These are phyloP conservation scores for Homarus gammarus DNA, from an alignment of 2,888 invertebrate species.

Conservation along the genomic window DNA sequence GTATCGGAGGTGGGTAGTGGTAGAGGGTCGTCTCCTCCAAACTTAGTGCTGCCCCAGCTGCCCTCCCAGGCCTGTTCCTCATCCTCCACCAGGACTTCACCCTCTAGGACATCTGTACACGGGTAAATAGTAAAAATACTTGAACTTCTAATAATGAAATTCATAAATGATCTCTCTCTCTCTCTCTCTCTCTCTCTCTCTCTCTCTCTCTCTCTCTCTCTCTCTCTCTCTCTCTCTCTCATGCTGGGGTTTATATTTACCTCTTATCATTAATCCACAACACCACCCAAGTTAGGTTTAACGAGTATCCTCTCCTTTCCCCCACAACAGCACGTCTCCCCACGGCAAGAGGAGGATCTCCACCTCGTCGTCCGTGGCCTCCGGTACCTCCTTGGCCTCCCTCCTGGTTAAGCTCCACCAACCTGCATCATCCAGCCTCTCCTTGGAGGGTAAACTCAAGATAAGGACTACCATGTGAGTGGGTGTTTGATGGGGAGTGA, in stretches of 20 bases:
- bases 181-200: neutral
- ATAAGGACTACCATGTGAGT: constrained; percentile 60
- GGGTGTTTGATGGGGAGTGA: neutral
- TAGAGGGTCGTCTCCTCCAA: neutral
- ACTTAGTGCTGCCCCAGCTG: neutral
- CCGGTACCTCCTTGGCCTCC: constrained; percentile 57
- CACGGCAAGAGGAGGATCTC: constrained; percentile 33
- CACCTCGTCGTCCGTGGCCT: constrained; percentile 45
- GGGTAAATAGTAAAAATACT: no score
- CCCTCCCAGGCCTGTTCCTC: constrained; percentile 17
- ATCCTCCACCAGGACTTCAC: constrained; percentile 6
- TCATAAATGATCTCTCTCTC: neutral
- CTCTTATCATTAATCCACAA: no score
- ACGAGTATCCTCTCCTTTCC: neutral
- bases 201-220: neutral
- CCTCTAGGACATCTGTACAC: constrained; percentile 11
- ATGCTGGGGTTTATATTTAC: neutral
- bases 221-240: neutral
- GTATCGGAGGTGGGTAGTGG: constrained; percentile 7
- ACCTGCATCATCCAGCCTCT: constrained; percentile 35
- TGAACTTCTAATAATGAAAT: no score
- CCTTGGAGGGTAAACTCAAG: constrained; percentile 66
- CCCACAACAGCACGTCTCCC: constrained; percentile 10
- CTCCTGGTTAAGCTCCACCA: constrained; percentile 58
- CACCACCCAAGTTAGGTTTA: neutral